phyloP scores from a whole-genome alignment of 2,888 invertebrate species.

The Protodeltote pygarga region DNA sequence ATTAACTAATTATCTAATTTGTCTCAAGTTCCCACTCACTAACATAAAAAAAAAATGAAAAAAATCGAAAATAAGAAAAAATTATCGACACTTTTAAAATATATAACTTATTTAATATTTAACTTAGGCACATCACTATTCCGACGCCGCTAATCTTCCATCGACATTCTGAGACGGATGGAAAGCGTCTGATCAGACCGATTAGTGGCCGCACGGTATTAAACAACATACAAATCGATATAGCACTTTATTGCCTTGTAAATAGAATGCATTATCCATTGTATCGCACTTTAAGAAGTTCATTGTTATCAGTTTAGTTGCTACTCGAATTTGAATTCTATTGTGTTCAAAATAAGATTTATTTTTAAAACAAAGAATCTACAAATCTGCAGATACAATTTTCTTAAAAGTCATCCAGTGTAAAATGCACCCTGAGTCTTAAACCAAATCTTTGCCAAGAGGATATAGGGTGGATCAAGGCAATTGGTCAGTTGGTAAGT shows the following conservation, averaged over 20 bases:
- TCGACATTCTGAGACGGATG: slow-evolving; percentile 54
- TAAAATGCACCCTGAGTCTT: slow-evolving; percentile 14
- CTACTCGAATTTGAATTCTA: slow-evolving; percentile 11
- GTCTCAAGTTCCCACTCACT: neutral
- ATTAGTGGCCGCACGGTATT: slow-evolving; percentile 49
- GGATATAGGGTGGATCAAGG: slow-evolving; percentile 11
- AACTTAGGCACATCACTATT: slow-evolving; percentile 29
- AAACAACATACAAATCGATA: slow-evolving; percentile 19
- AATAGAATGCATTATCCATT: slow-evolving; percentile 26
- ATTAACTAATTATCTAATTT: neutral
- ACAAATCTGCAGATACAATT: slow-evolving; percentile 21
- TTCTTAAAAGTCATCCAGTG: slow-evolving; percentile 23
- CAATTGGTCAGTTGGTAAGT: slow-evolving; percentile 23
- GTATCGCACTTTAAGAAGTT: slow-evolving; percentile 2
- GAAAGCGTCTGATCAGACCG: slow-evolving; percentile 56
- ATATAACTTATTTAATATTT: no score
- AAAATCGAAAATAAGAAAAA: neutral
- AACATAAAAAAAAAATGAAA: neutral
- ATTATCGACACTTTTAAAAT: slow-evolving; percentile 5
- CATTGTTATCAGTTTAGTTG: neutral
- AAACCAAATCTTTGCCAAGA: slow-evolving; percentile 7
- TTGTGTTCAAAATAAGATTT: neutral
- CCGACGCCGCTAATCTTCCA: slow-evolving; percentile 41
- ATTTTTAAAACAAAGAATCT: slow-evolving; percentile 1
- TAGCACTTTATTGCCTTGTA: slow-evolving; percentile 8